These are phyloP conservation scores for Leptura quadrifasciata DNA, from an alignment of 2,888 invertebrate genomes.

Conservation along the genomic window DNA sequence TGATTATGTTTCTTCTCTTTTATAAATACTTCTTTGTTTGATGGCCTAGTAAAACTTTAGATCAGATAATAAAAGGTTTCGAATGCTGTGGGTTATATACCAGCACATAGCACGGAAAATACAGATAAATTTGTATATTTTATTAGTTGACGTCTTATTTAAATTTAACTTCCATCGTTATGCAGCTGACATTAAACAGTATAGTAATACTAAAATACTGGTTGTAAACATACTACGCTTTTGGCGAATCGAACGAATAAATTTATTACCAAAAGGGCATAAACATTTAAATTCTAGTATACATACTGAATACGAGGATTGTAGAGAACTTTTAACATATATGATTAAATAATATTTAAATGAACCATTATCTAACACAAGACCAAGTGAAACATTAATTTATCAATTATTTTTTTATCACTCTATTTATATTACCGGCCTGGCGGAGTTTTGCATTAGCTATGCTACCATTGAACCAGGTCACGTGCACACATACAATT, in stretches of 20 bases:
- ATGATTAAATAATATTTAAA: too few relatives aligned
- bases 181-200: not conserved
- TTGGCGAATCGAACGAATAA: conserved; percentile 4
- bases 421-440: too few relatives aligned
- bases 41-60: not conserved
- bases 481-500: too few relatives aligned
- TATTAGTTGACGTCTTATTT: conserved; percentile 13
- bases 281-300: conserved; percentile 16
- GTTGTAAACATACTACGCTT: conserved; percentile 7
- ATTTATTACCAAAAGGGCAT: conserved; percentile 18
- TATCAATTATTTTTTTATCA: too few relatives aligned
- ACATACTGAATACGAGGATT: not conserved
- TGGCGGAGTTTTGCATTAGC: too few relatives aligned
- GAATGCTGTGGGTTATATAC: not conserved
- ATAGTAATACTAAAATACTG: conserved; percentile 1
- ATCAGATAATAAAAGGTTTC: not conserved
- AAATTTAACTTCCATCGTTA: conserved; percentile 25
- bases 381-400: too few relatives aligned
- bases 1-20: not conserved
- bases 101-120: not conserved
- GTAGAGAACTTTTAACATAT: too few relatives aligned
- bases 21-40: not conserved
- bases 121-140: not conserved
- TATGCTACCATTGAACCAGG: too few relatives aligned
- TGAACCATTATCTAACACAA: too few relatives aligned